These are phyloP conservation scores for Galeopsomyia nigrocyanea DNA, from an alignment of 2,888 invertebrate genomes.

Conservation along the genomic window DNA sequence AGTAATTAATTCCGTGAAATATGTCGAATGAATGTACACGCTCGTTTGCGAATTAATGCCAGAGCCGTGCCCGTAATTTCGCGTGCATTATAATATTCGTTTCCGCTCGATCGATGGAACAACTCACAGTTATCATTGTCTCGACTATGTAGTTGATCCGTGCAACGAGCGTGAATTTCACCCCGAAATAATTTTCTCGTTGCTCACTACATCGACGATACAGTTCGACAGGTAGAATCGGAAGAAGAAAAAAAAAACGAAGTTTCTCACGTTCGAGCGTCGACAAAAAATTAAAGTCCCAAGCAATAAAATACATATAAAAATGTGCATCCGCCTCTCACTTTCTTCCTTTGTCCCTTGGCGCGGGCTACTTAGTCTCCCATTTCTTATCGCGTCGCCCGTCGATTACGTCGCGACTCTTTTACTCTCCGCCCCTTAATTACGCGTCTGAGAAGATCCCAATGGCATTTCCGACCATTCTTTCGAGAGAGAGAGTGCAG, in stretches of 20 bases:
- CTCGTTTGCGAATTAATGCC: no score
- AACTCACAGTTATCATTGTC: no score
- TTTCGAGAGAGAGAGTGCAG: constrained; percentile 14
- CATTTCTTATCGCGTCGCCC: constrained; percentile 22
- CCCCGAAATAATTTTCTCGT: neutral
- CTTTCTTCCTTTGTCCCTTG: constrained; percentile 32
- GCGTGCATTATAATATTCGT: no score
- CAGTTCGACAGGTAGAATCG: neutral
- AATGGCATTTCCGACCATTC: constrained; percentile 54
- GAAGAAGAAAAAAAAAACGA: neutral
- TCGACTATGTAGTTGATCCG: no score
- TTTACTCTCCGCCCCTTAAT: constrained; percentile 45
- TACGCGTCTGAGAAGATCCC: constrained; percentile 54
- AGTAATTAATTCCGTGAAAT: no score
- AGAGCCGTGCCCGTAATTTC: no score
- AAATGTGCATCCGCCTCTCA: constrained; percentile 21
- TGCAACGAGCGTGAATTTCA: no score
- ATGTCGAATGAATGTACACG: no score
- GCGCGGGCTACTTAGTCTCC: constrained; percentile 4
- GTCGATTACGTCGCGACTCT: constrained; percentile 27
- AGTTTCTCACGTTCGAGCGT: neutral
- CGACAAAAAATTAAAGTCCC: no score
- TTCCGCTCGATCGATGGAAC: no score
- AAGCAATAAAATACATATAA: neutral
- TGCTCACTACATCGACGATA: constrained; percentile 1